Percentiles rank a stretch among this genome's conserved stretches.
These are phyloP conservation scores for Channa striata DNA, from an alignment of 2,797 vertebrate genomes.

Conservation along the genomic window DNA sequence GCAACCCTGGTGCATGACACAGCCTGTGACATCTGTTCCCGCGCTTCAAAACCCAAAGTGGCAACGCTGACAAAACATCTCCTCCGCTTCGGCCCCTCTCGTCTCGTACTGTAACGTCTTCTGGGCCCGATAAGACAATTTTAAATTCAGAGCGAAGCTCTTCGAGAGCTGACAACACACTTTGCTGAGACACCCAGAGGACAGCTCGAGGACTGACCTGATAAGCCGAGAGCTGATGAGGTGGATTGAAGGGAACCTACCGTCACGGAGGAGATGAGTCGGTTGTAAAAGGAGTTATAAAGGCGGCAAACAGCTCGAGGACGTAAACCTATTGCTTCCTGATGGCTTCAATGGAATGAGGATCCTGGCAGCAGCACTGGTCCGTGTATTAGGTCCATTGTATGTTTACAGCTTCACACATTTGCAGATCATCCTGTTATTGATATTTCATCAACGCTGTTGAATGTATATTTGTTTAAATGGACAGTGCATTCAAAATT, in stretches of 20 bases:
- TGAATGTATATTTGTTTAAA: no score
- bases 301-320: conserved; percentile 14
- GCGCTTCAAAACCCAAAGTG: conserved; percentile 52
- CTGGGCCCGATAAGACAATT: conserved; percentile 35
- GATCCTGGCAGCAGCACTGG: background rate
- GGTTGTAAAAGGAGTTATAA: conserved; percentile 21
- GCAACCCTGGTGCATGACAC: conserved; percentile 39
- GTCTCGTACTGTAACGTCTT: conserved; percentile 19
- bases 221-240: conserved; percentile 24
- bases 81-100: conserved; percentile 35
- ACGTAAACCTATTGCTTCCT: conserved; percentile 37
- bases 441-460: no score
- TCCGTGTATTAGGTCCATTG: background rate
- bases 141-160: conserved; percentile 28
- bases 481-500: no score
- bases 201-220: conserved; percentile 9
- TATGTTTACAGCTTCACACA: conserved; percentile 3
- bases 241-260: conserved; percentile 22
- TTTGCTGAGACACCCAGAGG: conserved; percentile 10
- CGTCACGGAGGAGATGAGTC: conserved; percentile 5
- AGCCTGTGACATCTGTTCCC: conserved; percentile 37
- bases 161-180: conserved; percentile 21
- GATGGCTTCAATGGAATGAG: conserved; percentile 1
- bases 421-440: conserved; percentile 6
- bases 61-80: conserved; percentile 57